Evolutionary conservation across 2,888 invertebrate genomes (phyloP), one percentile per base, ranked within the genome.

Genomic region (Drosophila paranaensis): DNA sequence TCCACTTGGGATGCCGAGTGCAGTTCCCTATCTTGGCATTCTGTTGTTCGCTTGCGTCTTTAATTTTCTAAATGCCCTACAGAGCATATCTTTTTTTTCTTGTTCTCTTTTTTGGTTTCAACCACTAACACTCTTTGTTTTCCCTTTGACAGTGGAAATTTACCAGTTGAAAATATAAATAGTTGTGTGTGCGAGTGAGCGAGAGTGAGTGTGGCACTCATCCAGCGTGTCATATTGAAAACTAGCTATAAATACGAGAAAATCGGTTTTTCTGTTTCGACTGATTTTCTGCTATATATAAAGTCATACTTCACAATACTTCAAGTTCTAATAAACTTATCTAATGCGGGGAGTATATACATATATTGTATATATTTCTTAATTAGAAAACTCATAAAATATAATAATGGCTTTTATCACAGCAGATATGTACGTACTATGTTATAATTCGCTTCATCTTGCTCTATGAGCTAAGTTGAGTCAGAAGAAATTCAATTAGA

Each of bases 91-190:
- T 33, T 61, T 40, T 40, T 39, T 40, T 40, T 39, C 14, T 53
- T 2, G 9, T 11, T 51, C 51, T 35, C 35, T 43, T 74, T n/a
- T n/a, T 30, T 30, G 10, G 10, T 74, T 79, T 60, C 71, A 66
- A 80, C 77, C 77, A 77, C 77, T 67, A 65, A 53, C 46, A 46
- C 33, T 33, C 6, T 56, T 48, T 63, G 62, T 74, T 62, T 79
- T 57, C 35, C 40, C 39, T 50, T 43, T 4, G 37, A 13, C 43
- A 71, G 67, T 77, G 81, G 77, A 77, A 77, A 77, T 54, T 71
- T 77, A 58, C 81, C 77, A 77, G 60, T 46, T 64, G 58, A 77
- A 53, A 48, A 30, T 46, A 45, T 33, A 42, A 63, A 63, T 67
- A 35, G 35, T 42, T 46, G 16, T 11, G 20, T n/a, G 39, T 35